Conservation (phyloP, 1,140 invertebrate species). For the Magallana gigas region DNA sequence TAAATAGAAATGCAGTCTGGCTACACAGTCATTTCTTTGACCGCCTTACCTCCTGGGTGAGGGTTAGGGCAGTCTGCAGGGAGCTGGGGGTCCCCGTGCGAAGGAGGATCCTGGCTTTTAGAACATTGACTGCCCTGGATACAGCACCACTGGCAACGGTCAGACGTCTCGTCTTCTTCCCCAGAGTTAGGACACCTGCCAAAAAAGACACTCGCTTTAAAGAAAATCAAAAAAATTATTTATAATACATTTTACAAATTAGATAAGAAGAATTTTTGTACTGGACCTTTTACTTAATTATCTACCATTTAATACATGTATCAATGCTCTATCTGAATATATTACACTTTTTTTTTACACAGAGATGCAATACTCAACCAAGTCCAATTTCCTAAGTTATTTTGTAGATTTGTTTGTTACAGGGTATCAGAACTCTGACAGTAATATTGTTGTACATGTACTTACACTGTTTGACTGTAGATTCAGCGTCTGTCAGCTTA, state of each 20-base stretch:
- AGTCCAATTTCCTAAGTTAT: too few species aligned
- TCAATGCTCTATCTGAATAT: too few species aligned
- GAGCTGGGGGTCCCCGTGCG: slow-evolving; percentile 45
- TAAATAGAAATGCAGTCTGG: too few species aligned
- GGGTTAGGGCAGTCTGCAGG: slow-evolving; percentile 30
- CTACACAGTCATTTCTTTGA: neutral
- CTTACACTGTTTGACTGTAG: slow-evolving; percentile 48
- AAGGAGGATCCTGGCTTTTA: slow-evolving; percentile 36
- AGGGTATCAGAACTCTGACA: too few species aligned
- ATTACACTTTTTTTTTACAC: too few species aligned
- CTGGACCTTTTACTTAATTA: too few species aligned
- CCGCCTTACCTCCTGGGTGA: slow-evolving; percentile 55
- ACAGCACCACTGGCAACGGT: slow-evolving; percentile 27
- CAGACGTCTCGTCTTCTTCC: slow-evolving; percentile 49
- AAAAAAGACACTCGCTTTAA: neutral
- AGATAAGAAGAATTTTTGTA: too few species aligned
- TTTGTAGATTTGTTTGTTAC: too few species aligned
- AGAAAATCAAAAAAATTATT: too few species aligned
- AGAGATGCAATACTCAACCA: too few species aligned
- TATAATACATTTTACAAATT: too few species aligned
- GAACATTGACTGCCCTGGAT: slow-evolving; percentile 24
- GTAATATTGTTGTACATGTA: slow-evolving; percentile 30
- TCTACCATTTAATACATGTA: too few species aligned
- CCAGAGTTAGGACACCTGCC: slow-evolving; percentile 35
- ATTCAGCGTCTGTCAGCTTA: slow-evolving; percentile 47